phyloP scores from a whole-genome alignment of 35 echinoderm and acorn worm species.

The Ophiothrix spiculata region DNA sequence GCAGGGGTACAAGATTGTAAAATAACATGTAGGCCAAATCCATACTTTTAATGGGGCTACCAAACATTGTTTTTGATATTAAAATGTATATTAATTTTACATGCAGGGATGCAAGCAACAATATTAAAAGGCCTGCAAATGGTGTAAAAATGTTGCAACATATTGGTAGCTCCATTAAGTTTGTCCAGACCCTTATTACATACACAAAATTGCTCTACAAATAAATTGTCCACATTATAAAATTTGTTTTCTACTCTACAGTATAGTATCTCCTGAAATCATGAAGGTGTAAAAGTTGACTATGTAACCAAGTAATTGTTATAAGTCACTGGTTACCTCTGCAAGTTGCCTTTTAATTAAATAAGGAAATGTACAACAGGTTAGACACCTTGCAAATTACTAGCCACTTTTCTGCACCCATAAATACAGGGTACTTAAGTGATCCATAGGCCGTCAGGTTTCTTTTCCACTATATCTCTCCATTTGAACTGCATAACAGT shows the following conservation, averaged over 20 bases:
- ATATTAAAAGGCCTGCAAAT: too few species aligned
- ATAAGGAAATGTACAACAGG: not conserved
- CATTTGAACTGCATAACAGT: too few species aligned
- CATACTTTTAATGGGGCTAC: too few species aligned
- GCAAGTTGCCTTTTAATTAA: not conserved
- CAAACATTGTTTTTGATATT: too few species aligned
- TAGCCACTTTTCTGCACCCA: not conserved
- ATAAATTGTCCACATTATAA: not conserved
- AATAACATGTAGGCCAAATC: too few species aligned
- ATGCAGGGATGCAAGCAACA: too few species aligned
- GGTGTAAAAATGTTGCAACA: too few species aligned
- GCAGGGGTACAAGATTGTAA: too few species aligned
- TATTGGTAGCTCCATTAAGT: too few species aligned
- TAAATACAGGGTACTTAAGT: not conserved
- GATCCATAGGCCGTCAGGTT: not conserved
- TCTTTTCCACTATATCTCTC: too few species aligned
- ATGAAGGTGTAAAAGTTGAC: not conserved
- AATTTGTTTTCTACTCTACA: not conserved
- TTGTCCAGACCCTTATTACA: too few species aligned
- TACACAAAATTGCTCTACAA: not conserved
- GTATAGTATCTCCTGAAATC: not conserved
- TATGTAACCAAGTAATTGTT: not conserved
- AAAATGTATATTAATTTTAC: too few species aligned
- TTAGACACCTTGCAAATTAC: not conserved
- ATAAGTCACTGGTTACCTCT: not conserved